Base-by-base conservation (phyloP, 2,797 vertebrate genomes). In the Echeneis naucrates region DNA sequence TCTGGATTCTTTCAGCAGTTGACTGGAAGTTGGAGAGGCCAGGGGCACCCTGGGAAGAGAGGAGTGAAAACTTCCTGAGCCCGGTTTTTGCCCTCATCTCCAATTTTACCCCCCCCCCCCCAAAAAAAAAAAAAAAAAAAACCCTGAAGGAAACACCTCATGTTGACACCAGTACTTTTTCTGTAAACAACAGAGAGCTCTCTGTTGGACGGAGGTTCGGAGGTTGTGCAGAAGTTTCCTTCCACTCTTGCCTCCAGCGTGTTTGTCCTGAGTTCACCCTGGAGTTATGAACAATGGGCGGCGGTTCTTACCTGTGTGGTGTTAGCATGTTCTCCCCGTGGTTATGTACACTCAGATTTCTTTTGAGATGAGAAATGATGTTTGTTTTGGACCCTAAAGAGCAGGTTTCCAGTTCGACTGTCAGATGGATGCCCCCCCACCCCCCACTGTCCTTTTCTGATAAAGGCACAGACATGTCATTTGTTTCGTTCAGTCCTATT, bases 1-100 rank as follows among this genome's bases (percentile, higher is more conserved):
- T 92, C 94, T 95, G 93, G 93, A 89, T 94, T 95, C 87, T 92
- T 88, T 95, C 94, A 94, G 81, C 75, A 47, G 57, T 24, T 91
- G 88, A 91, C 84, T 89, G 79, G 57, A 85, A 90, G 88, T 90
- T 86, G 82, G 73, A 86, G 81, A 89, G 89, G 87, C 89, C 90
- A 91, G 88, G 86, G 88, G 88, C 81, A 86, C 80, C 65, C 74
- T 82, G 67, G 87, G 88, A 91, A 90, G 79, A 87, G 87, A 87
- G 85, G 87, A 94, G 92, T 93, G 90, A 94, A 94, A 88, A 92
- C 93, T 93, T 94, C 93, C 93, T 93, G 89, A 81, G 80, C 82
- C 79, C 56, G 73, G 58, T 54, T 66, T 87, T 86, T 72, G 86
- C 78, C 87, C 61, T 35, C 67, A 83, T 75, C 81, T 78, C 44